phyloP scores from a whole-genome alignment of 2,113 vertebrate species.

The Pygoscelis adeliae region DNA sequence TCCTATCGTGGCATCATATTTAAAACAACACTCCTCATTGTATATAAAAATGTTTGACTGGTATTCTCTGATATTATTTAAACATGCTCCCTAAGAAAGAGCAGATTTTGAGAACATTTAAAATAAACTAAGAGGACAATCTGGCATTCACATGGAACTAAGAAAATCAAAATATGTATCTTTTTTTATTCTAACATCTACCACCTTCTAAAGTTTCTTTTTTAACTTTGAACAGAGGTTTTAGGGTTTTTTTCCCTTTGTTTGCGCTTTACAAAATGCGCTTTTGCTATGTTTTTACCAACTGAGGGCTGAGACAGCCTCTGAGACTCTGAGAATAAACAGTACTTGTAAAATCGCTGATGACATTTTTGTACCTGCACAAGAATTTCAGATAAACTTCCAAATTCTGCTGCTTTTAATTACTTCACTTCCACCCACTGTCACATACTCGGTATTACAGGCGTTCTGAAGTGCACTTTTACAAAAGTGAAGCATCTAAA shows the following conservation, averaged over 20 bases:
- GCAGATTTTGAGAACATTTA: background rate
- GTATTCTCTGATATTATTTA: background rate
- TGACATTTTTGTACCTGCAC: slow-evolving; percentile 7
- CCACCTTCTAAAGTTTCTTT: background rate
- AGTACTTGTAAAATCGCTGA: background rate
- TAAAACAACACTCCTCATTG: background rate
- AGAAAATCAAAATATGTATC: background rate
- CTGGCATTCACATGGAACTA: background rate
- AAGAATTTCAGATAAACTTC: slow-evolving; percentile 14
- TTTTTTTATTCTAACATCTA: background rate
- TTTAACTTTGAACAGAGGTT: background rate
- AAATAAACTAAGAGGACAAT: background rate
- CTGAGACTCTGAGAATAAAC: background rate
- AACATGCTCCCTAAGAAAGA: background rate
- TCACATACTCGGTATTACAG: background rate
- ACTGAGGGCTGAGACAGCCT: background rate
- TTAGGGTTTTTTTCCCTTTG: background rate
- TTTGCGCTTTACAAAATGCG: background rate
- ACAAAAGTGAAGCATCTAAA: background rate
- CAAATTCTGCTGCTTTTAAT: slow-evolving; percentile 39
- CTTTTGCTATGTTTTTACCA: background rate
- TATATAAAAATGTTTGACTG: background rate
- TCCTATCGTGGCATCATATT: background rate
- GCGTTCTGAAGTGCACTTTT: background rate
- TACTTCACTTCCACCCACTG: slow-evolving; percentile 22